Evolutionary conservation across 2,888 invertebrate species (phyloP).

Genomic region (Argyra leucocephala): DNA sequence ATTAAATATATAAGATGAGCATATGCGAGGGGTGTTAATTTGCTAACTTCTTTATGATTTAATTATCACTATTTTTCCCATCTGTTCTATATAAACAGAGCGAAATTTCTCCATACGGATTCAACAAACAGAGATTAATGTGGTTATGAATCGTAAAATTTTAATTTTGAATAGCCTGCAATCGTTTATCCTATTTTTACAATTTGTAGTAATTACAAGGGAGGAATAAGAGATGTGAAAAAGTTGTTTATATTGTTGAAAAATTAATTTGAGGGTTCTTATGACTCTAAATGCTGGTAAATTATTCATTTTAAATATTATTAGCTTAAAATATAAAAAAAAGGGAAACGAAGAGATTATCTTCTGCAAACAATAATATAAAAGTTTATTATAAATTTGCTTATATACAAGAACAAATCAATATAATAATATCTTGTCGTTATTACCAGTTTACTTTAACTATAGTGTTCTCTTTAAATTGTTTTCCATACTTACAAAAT

Average conservation of each 20-base stretch:
- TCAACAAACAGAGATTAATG: slow-evolving; percentile 6
- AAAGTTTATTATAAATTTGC: neutral
- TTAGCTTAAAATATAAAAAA: neutral
- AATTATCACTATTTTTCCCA: slow-evolving; percentile 6
- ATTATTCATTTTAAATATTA: slow-evolving; percentile 6
- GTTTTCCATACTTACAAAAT: neutral
- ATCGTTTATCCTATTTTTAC: slow-evolving; percentile 3
- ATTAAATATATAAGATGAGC: slow-evolving; percentile 1
- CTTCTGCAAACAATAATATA: slow-evolving; percentile 1
- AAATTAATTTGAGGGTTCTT: slow-evolving; percentile 6
- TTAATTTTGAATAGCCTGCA: slow-evolving; percentile 1
- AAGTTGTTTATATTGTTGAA: neutral
- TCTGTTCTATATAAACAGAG: neutral
- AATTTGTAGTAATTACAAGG: slow-evolving; percentile 6
- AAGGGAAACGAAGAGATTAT: neutral
- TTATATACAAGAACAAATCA: neutral
- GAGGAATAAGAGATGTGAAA: neutral
- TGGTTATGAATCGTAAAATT: slow-evolving; percentile 6
- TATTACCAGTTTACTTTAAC: neutral
- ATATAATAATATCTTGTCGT: neutral
- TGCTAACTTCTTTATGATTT: slow-evolving; percentile 6
- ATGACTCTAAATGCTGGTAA: slow-evolving; percentile 1
- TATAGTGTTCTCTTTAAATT: neutral
- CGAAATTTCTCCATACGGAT: neutral
- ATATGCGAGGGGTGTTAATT: slow-evolving; percentile 4